Conservation (phyloP, 2,113 vertebrate genomes). For the Odontophorus gujanensis region DNA sequence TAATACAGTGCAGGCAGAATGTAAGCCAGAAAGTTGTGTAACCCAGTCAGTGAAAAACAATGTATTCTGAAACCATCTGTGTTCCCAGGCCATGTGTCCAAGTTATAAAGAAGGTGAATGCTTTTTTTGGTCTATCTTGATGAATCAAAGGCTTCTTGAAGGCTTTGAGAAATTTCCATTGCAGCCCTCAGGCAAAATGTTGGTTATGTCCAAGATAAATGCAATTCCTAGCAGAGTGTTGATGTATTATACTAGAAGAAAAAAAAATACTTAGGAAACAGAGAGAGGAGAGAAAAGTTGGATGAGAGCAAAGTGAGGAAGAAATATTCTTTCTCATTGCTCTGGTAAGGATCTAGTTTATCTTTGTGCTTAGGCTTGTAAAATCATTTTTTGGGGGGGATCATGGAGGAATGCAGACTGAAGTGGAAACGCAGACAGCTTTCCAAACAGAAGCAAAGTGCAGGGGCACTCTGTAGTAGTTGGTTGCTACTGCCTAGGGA, state of each 20-base stretch:
- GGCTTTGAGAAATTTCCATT: not conserved
- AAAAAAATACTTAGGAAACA: not conserved
- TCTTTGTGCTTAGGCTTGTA: not conserved
- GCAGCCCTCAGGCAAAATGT: not conserved
- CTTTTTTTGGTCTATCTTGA: not conserved
- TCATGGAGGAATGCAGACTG: not conserved
- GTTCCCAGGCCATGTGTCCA: not conserved
- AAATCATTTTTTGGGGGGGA: not conserved
- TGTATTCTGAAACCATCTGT: not conserved
- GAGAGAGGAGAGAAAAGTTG: not conserved
- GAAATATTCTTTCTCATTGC: not conserved
- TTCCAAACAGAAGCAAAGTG: not conserved
- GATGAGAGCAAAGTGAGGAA: not conserved
- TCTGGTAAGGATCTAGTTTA: not conserved
- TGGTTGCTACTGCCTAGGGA: not conserved
- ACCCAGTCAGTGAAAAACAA: not conserved
- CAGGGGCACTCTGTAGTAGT: not conserved
- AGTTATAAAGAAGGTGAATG: not conserved
- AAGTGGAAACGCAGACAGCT: not conserved
- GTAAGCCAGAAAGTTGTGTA: not conserved
- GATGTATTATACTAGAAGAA: not conserved
- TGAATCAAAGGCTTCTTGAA: not conserved
- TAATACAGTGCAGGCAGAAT: not conserved
- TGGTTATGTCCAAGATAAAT: not conserved
- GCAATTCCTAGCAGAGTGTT: not conserved